Conservation (phyloP, 1,140 invertebrate genomes). For the Thalassaphorura encarpata region DNA sequence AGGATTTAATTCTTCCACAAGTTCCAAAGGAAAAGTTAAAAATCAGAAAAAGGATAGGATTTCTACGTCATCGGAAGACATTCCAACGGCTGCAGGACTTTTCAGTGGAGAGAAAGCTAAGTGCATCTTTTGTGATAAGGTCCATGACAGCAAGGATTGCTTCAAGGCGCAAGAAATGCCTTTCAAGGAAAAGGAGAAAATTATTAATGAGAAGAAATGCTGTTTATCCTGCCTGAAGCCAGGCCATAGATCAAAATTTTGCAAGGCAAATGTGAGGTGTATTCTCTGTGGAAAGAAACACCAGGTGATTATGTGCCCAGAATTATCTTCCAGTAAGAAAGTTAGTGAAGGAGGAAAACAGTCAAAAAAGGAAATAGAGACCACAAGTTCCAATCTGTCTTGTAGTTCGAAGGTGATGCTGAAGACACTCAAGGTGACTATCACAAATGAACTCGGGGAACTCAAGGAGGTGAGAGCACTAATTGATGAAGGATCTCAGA, state of each 20-base stretch:
- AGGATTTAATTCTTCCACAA: background rate
- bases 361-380: background rate
- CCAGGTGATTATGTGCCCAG: background rate
- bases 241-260: background rate
- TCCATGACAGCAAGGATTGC: background rate
- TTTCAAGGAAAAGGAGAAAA: background rate
- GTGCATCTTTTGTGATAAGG: constrained; percentile 6
- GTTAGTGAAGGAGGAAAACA: background rate
- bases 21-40: background rate
- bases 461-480: background rate
- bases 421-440: constrained; percentile 3
- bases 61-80: too few relatives aligned
- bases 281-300: background rate
- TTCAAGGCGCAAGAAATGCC: constrained; percentile 1
- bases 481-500: constrained; percentile 11
- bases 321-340: background rate
- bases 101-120: background rate
- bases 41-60: too few relatives aligned
- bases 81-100: constrained; percentile 5
- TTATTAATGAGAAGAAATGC: background rate
- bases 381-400: background rate
- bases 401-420: constrained; percentile 1
- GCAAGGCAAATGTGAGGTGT: background rate
- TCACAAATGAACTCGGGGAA: background rate
- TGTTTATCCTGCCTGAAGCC: background rate